Base-by-base conservation (phyloP, 2,797 vertebrate genomes). In the Caiman crocodilus region DNA sequence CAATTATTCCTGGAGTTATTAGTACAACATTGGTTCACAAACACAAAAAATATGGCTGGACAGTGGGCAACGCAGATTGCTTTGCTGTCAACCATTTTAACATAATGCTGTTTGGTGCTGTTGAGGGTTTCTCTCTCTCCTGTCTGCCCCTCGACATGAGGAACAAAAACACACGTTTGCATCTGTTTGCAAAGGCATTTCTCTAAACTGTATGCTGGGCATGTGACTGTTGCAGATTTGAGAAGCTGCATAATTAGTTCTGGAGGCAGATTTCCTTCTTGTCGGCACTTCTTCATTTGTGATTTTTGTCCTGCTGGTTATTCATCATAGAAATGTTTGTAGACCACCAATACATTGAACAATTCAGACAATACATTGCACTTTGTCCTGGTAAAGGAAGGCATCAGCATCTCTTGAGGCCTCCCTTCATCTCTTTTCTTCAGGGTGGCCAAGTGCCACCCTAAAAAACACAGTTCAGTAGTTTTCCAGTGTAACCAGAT, bases 261-360 rank as follows among this genome's bases (percentile, higher is more conserved):
- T 92, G 82, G 95, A 96, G 94, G 84, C 93, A 92, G 91, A 96
- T 94, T 84, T 95, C 89, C 89, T 96, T 95, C 94, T 94, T 93
- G 78, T 92, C 79, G 55, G 94, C 87, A 90, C 89, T 94, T 92
- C 92, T 90, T 96, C 95, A 86, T 32, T 84, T 83, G 87, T 93
- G 89, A 83, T 88, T 95, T 94, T 90, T 84, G 93, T 95, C 91
- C 94, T 96, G 96, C 94, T 97, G 96, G 96, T 97, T 97, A 94
- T 94, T 97, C 59, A 28, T 93, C 79, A 91, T 11, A 95, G 98
- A 98, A 98, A 98, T 98, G 98, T 98, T 97, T 96, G 93, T 85
- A 97, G 98, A 98, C 98, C 98, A 97, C 80, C 94, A 88, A 95
- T 60, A 89, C 94, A 90, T 64, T 4, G 7, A 78, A 96, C 95